phyloP scores from a whole-genome alignment of 92 coral and sea anemone genomes.

The Heteractis magnifica region DNA sequence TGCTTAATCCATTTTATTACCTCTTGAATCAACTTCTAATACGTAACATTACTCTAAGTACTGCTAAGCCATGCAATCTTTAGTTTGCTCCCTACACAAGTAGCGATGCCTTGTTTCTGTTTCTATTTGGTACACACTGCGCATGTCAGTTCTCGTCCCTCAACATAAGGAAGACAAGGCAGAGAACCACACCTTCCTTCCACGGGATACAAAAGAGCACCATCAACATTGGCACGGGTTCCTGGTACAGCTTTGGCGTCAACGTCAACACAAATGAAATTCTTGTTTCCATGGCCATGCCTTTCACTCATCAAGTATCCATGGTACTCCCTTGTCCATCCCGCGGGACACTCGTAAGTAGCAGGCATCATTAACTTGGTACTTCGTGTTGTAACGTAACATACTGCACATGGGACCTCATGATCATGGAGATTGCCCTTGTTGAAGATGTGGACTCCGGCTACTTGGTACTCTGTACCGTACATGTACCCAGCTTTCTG shows the following conservation, averaged over 20 bases:
- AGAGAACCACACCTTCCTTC: conserved; percentile 53
- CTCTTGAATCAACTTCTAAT: too few species aligned
- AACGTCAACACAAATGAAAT: conserved; percentile 57
- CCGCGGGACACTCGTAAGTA: conserved; percentile 63
- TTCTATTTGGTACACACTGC: not conserved
- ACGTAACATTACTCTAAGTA: not conserved
- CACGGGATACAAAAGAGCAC: conserved; percentile 58
- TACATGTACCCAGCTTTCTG: not conserved
- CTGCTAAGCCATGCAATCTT: too few species aligned
- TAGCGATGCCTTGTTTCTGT: too few species aligned
- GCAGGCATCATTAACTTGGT: conserved; percentile 68
- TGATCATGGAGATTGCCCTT: conserved; percentile 33
- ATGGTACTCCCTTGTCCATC: conserved; percentile 72
- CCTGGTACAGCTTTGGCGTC: conserved; percentile 41
- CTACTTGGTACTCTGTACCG: not conserved
- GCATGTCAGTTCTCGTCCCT: conserved; percentile 2
- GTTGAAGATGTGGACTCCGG: conserved; percentile 21
- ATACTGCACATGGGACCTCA: conserved; percentile 73
- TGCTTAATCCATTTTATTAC: too few species aligned
- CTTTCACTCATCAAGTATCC: conserved; percentile 37
- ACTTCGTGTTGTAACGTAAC: conserved; percentile 64
- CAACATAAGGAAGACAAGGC: conserved; percentile 34
- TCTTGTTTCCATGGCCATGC: conserved; percentile 19
- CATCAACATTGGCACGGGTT: conserved; percentile 20
- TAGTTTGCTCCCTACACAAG: too few species aligned